Conservation (phyloP, 1,140 invertebrate species). For the Drosophila miranda region DNA sequence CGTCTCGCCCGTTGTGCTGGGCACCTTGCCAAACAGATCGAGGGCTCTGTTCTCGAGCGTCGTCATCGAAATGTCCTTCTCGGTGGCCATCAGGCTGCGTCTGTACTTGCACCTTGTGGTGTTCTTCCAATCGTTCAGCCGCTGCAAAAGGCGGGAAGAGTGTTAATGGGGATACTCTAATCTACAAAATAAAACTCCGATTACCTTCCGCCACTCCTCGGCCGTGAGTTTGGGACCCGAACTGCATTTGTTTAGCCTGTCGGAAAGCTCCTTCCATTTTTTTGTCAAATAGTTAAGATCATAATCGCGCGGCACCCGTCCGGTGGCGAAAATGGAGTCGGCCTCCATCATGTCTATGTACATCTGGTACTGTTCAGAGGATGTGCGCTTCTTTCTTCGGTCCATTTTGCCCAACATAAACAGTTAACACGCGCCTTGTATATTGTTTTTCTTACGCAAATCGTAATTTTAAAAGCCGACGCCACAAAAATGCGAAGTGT, state of each 20-base stretch:
- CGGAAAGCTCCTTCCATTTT: conserved; percentile 78
- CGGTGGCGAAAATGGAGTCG: conserved; percentile 79
- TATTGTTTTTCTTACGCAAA: neutral
- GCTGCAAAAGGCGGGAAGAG: conserved; percentile 39
- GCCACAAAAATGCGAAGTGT: conserved; percentile 41
- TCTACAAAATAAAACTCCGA: neutral
- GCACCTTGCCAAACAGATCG: conserved; percentile 76
- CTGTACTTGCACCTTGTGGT: conserved; percentile 80
- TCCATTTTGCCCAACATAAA: conserved; percentile 65
- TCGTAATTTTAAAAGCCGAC: conserved; percentile 32
- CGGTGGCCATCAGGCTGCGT: conserved; percentile 65
- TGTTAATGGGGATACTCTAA: neutral
- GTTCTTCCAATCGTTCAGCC: conserved; percentile 80
- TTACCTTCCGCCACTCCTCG: conserved; percentile 80
- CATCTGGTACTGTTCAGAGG: conserved; percentile 80
- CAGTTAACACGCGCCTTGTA: neutral
- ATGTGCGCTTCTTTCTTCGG: conserved; percentile 78
- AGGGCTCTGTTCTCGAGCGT: conserved; percentile 67
- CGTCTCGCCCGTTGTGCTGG: conserved; percentile 50
- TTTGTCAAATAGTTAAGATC: conserved; percentile 77
- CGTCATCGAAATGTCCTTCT: conserved; percentile 76
- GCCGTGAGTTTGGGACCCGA: conserved; percentile 75
- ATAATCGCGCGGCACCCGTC: conserved; percentile 75
- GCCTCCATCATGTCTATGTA: conserved; percentile 80
- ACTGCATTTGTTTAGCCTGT: conserved; percentile 71